Evolutionary conservation across 1,140 invertebrate species (phyloP).

Genomic region (Papilio dardanus): DNA sequence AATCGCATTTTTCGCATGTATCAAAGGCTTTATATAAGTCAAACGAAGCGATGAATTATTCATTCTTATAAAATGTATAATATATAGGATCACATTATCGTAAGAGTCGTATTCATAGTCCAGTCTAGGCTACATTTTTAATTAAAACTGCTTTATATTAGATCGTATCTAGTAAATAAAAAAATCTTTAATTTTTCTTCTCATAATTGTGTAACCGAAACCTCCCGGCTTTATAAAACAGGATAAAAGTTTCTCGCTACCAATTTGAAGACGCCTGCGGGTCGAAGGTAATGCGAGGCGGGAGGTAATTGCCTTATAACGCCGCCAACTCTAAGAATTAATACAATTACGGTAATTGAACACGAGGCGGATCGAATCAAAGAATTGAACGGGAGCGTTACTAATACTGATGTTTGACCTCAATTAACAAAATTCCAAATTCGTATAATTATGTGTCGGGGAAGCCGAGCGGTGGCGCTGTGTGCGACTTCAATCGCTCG

Average conservation of each 20-base stretch:
- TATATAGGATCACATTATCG: not conserved
- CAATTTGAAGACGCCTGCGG: slow-evolving; percentile 18
- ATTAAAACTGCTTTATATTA: not conserved
- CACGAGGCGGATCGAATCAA: slow-evolving; percentile 15
- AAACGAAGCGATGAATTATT: too few species aligned
- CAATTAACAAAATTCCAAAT: slow-evolving; percentile 20
- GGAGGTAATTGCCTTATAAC: slow-evolving; percentile 19
- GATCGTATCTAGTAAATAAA: not conserved
- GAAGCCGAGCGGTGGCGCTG: not conserved
- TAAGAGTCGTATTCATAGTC: not conserved
- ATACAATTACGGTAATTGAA: slow-evolving; percentile 22
- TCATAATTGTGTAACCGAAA: slow-evolving; percentile 6
- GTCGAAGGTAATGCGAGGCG: slow-evolving; percentile 3
- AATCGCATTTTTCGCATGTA: too few species aligned
- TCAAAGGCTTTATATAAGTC: too few species aligned
- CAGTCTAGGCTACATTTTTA: not conserved
- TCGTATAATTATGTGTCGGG: not conserved
- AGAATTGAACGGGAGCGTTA: slow-evolving; percentile 17
- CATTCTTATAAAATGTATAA: too few species aligned
- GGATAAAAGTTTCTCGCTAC: slow-evolving; percentile 16
- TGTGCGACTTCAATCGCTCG: not conserved
- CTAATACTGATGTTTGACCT: slow-evolving; percentile 4
- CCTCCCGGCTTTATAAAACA: slow-evolving; percentile 6
- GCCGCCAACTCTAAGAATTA: slow-evolving; percentile 13
- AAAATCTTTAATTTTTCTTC: not conserved